Evolutionary conservation across 2,888 invertebrate species (phyloP).

Genomic region (Andrena dorsata): DNA sequence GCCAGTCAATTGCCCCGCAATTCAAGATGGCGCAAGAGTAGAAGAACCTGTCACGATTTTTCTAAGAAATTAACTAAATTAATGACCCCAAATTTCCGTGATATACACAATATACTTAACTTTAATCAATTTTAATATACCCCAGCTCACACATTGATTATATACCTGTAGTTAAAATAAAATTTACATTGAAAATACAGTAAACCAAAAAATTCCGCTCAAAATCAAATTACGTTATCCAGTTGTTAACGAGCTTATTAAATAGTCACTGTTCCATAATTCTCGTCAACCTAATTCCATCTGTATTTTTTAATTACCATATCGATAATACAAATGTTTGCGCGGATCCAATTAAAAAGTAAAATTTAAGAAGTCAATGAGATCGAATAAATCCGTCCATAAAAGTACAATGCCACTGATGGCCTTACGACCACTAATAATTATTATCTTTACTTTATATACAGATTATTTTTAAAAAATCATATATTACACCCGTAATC

Average conservation of each 20-base stretch:
- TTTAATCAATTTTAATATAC: neutral
- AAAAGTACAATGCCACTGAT: too few species aligned
- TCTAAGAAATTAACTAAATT: neutral
- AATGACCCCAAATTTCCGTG: neutral
- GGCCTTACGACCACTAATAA: too few species aligned
- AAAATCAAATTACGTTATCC: neutral
- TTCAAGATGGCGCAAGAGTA: slow-evolving; percentile 47
- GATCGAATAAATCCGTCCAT: too few species aligned
- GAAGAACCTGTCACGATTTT: slow-evolving; percentile 6
- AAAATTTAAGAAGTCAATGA: too few species aligned
- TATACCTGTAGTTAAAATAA: neutral
- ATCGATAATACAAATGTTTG: too few species aligned
- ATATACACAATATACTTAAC: neutral
- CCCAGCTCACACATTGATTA: neutral
- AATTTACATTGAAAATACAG: neutral
- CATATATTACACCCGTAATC: too few species aligned
- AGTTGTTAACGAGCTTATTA: neutral
- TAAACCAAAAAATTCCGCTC: neutral
- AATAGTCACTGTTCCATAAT: neutral
- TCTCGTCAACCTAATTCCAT: neutral
- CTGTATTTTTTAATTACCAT: too few species aligned
- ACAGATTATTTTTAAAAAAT: too few species aligned
- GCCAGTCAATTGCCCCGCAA: slow-evolving; percentile 19
- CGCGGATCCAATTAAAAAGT: too few species aligned
- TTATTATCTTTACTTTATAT: too few species aligned